Conservation (phyloP, 1,140 invertebrate genomes). For the Tetragnatha versicolor region DNA sequence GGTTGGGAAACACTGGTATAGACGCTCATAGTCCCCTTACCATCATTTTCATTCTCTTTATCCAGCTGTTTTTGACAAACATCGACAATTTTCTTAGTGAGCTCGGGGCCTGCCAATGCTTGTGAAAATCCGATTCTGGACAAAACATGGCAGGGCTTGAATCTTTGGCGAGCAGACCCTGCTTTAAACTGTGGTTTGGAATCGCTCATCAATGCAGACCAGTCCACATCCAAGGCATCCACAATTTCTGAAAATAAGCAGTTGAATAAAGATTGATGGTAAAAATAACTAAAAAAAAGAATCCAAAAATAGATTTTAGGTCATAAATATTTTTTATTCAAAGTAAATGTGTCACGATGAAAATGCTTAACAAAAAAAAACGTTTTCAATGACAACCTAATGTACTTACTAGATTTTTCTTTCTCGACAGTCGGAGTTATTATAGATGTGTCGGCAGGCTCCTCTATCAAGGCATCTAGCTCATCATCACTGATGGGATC, state of each 20-base stretch:
- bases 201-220: conserved; percentile 46
- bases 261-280: too few species aligned
- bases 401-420: conserved; percentile 41
- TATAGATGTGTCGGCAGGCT: conserved; percentile 43
- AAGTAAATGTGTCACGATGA: too few species aligned
- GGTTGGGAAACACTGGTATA: too few species aligned
- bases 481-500: conserved; percentile 59
- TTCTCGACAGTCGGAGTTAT: conserved; percentile 7
- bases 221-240: conserved; percentile 56
- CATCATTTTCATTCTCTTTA: conserved; percentile 28
- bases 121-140: conserved; percentile 57
- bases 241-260: conserved; percentile 37
- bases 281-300: too few species aligned
- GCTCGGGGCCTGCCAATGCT: conserved; percentile 28
- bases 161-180: conserved; percentile 49
- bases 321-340: too few species aligned
- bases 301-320: too few species aligned
- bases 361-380: neutral
- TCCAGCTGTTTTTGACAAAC: conserved; percentile 53
- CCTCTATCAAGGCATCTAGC: conserved; percentile 57
- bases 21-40: too few species aligned
- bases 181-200: conserved; percentile 51
- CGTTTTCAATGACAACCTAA: neutral
- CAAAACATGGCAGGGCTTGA: conserved; percentile 49
- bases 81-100: conserved; percentile 40